Evolutionary conservation across 2,113 vertebrate species (phyloP).

Genomic region (Corapipo altera): DNA sequence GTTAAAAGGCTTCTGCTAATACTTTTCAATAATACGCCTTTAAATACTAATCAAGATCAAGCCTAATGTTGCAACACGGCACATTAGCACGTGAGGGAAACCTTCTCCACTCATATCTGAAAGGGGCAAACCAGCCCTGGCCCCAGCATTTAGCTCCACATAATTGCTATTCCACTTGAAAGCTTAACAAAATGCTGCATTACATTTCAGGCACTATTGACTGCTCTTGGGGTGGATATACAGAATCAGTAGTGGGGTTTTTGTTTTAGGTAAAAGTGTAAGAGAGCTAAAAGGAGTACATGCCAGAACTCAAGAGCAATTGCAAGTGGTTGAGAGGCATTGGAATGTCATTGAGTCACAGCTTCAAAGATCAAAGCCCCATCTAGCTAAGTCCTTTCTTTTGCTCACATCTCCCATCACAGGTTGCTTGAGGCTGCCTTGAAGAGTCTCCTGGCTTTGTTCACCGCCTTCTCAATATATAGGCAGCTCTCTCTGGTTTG

Average conservation of each 20-base stretch:
- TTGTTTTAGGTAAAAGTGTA: neutral
- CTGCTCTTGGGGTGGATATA: neutral
- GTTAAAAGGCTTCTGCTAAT: neutral
- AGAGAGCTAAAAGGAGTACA: neutral
- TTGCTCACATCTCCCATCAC: neutral
- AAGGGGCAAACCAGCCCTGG: neutral
- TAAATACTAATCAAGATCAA: neutral
- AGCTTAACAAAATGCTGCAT: neutral
- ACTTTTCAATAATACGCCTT: neutral
- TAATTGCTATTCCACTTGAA: neutral
- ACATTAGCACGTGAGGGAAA: neutral
- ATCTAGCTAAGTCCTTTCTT: neutral
- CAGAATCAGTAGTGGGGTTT: neutral
- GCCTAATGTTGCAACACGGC: neutral
- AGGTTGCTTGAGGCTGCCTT: neutral
- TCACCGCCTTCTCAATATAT: neutral
- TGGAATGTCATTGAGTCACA: neutral
- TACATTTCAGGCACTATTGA: neutral
- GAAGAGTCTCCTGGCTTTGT: neutral
- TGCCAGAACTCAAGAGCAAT: neutral
- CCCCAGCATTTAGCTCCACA: neutral
- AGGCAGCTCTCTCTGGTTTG: neutral
- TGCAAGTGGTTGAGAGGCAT: rapidly evolving
- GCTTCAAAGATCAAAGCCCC: neutral
- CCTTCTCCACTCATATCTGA: neutral